These are phyloP conservation scores for Epinephelus malabaricus DNA, from an alignment of 2,797 vertebrate genomes.

Conservation along the genomic window DNA sequence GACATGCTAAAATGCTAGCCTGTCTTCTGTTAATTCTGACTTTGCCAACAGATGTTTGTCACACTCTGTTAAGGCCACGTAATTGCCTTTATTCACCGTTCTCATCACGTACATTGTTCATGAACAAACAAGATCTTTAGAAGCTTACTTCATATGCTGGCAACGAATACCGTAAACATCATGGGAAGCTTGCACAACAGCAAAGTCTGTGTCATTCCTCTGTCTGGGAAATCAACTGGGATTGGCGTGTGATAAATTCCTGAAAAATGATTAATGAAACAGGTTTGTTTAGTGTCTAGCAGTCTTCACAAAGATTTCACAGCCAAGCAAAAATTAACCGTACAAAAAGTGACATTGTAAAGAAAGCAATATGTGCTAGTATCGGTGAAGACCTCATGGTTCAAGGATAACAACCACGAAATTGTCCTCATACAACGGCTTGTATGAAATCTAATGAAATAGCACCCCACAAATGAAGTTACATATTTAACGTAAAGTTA, in stretches of 20 bases:
- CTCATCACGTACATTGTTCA: conserved; percentile 2
- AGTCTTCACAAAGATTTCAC: conserved; percentile 8
- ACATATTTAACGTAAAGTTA: too few species aligned
- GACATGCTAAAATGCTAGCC: conserved; percentile 23
- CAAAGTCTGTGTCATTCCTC: conserved; percentile 15
- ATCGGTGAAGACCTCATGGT: background rate
- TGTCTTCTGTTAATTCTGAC: conserved; percentile 8
- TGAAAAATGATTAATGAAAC: conserved; percentile 17
- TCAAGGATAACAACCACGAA: background rate
- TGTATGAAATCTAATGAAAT: too few species aligned
- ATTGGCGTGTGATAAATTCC: conserved; percentile 15
- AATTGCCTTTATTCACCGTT: conserved; percentile 11
- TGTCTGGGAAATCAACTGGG: conserved; percentile 35
- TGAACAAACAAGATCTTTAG: background rate
- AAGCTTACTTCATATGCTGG: background rate
- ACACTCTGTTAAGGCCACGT: conserved; percentile 2
- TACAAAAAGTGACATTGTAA: background rate
- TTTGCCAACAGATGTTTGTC: conserved; percentile 9
- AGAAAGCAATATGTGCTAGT: background rate
- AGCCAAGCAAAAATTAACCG: conserved; percentile 1
- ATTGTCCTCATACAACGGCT: background rate
- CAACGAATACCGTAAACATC: conserved; percentile 1
- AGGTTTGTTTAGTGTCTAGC: conserved; percentile 24
- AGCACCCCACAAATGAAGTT: too few species aligned
- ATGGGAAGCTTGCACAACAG: conserved; percentile 23